Evolutionary conservation across 2,113 vertebrate species (phyloP).

Genomic region (Butorides virescens): DNA sequence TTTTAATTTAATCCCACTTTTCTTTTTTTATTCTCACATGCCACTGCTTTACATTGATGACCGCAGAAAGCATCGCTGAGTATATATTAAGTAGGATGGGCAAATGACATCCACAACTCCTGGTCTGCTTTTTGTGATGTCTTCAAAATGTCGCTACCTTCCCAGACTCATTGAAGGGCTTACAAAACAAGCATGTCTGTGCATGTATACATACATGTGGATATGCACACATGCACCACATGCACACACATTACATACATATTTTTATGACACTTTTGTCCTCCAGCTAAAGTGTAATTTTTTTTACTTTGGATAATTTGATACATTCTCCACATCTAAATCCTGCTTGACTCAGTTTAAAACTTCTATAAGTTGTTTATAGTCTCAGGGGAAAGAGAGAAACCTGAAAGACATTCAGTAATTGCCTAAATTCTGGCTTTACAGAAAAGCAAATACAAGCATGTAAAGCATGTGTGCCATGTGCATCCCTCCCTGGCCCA

Average conservation of each 20-base stretch:
- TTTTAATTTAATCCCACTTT: background rate
- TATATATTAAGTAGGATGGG: background rate
- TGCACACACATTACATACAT: rapidly evolving
- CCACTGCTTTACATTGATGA: background rate
- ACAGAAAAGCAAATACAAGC: background rate
- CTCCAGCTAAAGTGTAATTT: background rate
- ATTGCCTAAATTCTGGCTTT: background rate
- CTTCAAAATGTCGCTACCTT: background rate
- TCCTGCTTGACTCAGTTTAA: background rate
- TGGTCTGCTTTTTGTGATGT: background rate
- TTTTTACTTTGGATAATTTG: background rate
- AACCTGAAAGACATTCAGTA: background rate
- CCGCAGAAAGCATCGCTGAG: background rate
- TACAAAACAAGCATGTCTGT: background rate
- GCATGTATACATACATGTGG: background rate
- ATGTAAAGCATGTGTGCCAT: background rate
- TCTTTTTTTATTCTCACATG: background rate
- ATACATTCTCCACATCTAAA: background rate
- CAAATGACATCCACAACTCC: background rate
- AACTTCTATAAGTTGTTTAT: background rate
- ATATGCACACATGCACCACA: background rate
- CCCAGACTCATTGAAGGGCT: background rate
- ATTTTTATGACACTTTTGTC: background rate
- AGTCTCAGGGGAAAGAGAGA: background rate
- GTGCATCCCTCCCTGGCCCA: background rate